Conservation (phyloP, 2,113 vertebrate genomes). For the Melanocharis versteri region DNA sequence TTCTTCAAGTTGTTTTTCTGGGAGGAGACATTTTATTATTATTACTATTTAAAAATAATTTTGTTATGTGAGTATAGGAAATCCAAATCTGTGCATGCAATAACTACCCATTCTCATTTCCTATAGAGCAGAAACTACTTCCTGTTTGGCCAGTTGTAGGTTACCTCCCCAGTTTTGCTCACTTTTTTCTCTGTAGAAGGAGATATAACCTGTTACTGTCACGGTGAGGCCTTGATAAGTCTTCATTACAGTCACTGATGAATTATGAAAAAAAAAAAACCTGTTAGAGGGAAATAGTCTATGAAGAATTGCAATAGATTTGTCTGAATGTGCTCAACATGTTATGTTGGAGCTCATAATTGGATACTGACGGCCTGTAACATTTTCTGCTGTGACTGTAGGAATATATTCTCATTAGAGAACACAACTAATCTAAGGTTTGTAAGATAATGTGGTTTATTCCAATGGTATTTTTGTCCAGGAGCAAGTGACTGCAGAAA, state of each 20-base stretch:
- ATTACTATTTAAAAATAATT: neutral
- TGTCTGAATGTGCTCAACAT: neutral
- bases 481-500: neutral
- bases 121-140: neutral
- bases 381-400: neutral
- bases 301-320: neutral
- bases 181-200: neutral
- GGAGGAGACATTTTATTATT: neutral
- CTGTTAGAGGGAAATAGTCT: neutral
- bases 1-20: neutral
- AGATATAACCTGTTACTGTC: neutral
- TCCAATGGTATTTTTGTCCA: neutral
- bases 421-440: fast-evolving
- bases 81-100: neutral
- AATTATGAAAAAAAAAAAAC: neutral
- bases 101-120: neutral
- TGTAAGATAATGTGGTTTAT: neutral
- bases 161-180: neutral
- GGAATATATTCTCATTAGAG: neutral
- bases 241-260: neutral
- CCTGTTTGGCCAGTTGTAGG: neutral
- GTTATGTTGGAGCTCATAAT: neutral
- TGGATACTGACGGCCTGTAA: neutral
- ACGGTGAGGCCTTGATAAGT: neutral
- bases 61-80: neutral